Percentiles rank a stretch among this genome's conserved stretches.
phyloP scores from a whole-genome alignment of 2,113 vertebrate genomes.

The Prionailurus viverrinus region DNA sequence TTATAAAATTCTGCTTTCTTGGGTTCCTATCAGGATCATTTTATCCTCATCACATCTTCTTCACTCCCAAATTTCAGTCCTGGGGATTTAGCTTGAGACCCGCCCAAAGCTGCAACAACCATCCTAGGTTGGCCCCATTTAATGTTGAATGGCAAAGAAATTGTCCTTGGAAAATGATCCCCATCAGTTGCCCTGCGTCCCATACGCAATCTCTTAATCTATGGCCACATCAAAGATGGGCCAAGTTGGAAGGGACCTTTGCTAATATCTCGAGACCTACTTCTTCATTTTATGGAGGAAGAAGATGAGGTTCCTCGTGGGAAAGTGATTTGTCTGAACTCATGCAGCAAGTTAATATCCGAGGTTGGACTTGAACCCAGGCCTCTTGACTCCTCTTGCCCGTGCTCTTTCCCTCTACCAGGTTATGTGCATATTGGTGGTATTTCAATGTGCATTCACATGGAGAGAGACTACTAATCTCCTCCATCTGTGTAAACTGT shows the following conservation, averaged over 20 bases:
- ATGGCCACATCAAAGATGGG: not conserved
- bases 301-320: too few species aligned
- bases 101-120: not conserved
- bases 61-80: not conserved
- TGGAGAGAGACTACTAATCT: not conserved
- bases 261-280: not conserved
- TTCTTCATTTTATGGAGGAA: not conserved
- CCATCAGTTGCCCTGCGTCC: accelerated
- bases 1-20: not conserved
- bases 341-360: not conserved
- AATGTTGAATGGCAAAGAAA: not conserved
- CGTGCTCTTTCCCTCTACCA: not conserved
- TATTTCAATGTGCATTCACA: not conserved
- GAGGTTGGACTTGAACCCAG: not conserved
- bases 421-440: accelerated
- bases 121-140: not conserved
- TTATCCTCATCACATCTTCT: not conserved
- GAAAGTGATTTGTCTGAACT: not conserved
- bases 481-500: constrained; percentile 40
- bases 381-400: not conserved
- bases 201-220: not conserved
- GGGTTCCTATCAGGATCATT: not conserved
- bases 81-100: not conserved
- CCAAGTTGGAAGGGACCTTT: not conserved
- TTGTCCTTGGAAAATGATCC: not conserved